Evolutionary conservation across 2,797 vertebrate genomes (phyloP), one percentile per base, ranked within the genome.

Genomic region (Diceros bicornis): DNA sequence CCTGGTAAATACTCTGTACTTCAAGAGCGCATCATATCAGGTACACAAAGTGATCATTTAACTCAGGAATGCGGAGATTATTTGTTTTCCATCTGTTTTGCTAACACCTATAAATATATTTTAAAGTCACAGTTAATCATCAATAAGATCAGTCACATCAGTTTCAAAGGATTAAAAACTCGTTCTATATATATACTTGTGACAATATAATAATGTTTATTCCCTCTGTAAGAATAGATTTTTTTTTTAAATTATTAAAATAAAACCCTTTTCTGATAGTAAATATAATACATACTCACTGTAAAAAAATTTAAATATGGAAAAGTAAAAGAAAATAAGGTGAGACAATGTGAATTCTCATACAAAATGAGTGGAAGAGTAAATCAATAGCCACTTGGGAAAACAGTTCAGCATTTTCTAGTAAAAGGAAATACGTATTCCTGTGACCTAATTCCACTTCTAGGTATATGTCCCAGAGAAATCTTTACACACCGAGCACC

Each of bases 101-200:
- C 61, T 91, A 68, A 95, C 47, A 93, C 4, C 2, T 50, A 55
- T 77, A 87, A 86, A 3, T 71, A 29, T 41, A 37, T 94, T 59
- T 91, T 94, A 64, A 91, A 91, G 69, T 94, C 66, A 94, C 21
- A 90, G 14, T 71, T 84, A 97, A 93, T 32, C 16, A 84, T 71
- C 55, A 95, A 20, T 74, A 94, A 89, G 32, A 74, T 61, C 34
- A 79, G 18, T 52, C 16, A 44, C 18, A 47, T 91, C 20, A 89
- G 59, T 93, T 79, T 72, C 59, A 89, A 68, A 75, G 66, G 14
- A 55, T 66, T 90, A 71, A 90, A 90, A 83, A 61, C 20, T 41
- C 6, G 90, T 66, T 64, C 0, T 68, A 4, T 84, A 7, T 57
- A 14, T 50, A 52, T 81, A 59, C 6, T 83, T 94, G 59, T 37